A percentile compares a stretch with the other conserved stretches of the same genome.
Evolutionary conservation across 2,113 vertebrate species (phyloP).

Genomic region (Hystrix brachyura): DNA sequence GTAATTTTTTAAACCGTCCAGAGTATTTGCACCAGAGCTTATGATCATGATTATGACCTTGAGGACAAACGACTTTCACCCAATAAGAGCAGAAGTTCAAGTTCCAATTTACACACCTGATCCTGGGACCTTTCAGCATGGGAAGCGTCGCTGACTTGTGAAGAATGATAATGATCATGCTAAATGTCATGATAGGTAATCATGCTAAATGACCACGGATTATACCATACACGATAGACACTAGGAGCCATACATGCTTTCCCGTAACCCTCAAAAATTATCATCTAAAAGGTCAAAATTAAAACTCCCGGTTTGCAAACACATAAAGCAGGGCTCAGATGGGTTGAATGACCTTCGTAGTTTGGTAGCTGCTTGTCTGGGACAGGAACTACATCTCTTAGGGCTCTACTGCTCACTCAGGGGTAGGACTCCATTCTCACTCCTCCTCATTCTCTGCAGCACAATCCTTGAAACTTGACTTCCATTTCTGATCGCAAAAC

Average conservation of each 20-base stretch:
- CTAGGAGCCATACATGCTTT: neutral
- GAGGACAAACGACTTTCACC: neutral
- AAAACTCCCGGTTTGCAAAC: neutral
- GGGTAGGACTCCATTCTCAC: neutral
- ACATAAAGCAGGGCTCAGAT: neutral
- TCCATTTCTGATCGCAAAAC: neutral
- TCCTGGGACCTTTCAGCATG: neutral
- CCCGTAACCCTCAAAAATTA: neutral
- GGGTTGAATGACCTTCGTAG: neutral
- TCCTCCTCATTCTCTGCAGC: neutral
- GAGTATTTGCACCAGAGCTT: neutral
- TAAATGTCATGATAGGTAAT: neutral
- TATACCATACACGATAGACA: neutral
- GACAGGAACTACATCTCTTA: neutral
- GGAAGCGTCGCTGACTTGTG: neutral
- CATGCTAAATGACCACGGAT: neutral
- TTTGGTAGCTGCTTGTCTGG: neutral
- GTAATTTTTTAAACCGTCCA: slow-evolving; percentile 40
- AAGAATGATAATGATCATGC: neutral
- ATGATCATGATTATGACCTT: slow-evolving; percentile 36
- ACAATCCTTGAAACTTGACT: neutral
- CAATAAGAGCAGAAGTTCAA: slow-evolving; percentile 32
- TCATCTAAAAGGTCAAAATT: neutral
- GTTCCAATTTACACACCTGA: neutral
- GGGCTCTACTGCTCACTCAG: neutral